Conservation (phyloP, 2,797 vertebrate genomes). For the Sebastes melanostomus region DNA sequence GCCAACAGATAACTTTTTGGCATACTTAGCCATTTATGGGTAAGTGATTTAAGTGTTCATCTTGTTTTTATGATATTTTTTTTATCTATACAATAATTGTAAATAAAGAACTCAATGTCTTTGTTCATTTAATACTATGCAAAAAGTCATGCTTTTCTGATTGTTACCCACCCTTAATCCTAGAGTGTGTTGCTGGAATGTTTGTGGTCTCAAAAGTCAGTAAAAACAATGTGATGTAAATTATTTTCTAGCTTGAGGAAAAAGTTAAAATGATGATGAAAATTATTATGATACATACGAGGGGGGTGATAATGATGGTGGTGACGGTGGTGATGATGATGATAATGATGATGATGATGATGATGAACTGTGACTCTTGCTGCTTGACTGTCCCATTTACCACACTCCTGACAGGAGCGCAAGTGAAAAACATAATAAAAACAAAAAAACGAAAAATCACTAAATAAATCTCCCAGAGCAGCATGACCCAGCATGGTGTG, state of each 20-base stretch:
- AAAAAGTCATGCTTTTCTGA: slow-evolving; percentile 97
- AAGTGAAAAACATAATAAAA: slow-evolving; percentile 82
- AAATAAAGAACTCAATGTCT: slow-evolving; percentile 99
- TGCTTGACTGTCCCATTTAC: slow-evolving; percentile 89
- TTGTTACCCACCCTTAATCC: slow-evolving; percentile 88
- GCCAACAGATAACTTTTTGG: slow-evolving; percentile 91
- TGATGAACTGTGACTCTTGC: slow-evolving; percentile 88
- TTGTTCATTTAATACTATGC: slow-evolving; percentile 99
- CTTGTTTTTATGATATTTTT: slow-evolving; percentile 99
- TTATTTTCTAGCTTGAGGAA: slow-evolving; percentile 89
- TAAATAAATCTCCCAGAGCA: slow-evolving; percentile 93
- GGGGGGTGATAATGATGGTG: slow-evolving; percentile 41
- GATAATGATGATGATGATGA: slow-evolving; percentile 58
- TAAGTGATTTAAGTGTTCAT: slow-evolving; percentile 96
- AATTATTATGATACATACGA: slow-evolving; percentile 52
- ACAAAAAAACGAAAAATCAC: slow-evolving; percentile 72
- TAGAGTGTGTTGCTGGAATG: slow-evolving; percentile 93
- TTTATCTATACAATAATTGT: slow-evolving; percentile 99
- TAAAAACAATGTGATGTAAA: slow-evolving; percentile 90
- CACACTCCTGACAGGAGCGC: slow-evolving; percentile 87
- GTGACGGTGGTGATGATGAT: slow-evolving; percentile 33
- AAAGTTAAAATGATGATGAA: slow-evolving; percentile 67
- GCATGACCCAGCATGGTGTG: slow-evolving; percentile 90
- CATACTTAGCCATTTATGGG: slow-evolving; percentile 94
- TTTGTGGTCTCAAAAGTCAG: slow-evolving; percentile 90